Percentiles rank a stretch among this genome's conserved stretches.
Conservation (phyloP, 2,113 vertebrate species). For the Rhadina sibilatrix region DNA sequence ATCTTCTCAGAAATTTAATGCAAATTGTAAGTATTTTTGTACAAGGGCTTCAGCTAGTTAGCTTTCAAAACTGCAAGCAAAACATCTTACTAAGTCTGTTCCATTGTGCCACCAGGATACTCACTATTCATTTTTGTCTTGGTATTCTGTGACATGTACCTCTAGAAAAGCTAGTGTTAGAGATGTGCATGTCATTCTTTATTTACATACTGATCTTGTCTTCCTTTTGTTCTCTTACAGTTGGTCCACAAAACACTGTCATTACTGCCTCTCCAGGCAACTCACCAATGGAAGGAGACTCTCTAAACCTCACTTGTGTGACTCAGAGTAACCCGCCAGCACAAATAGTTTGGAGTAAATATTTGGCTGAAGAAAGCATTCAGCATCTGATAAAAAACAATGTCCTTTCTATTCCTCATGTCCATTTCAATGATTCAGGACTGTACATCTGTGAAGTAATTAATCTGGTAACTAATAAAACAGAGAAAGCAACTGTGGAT, state of each 20-base stretch:
- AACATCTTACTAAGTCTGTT: not conserved
- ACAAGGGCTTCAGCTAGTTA: not conserved
- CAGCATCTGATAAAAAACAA: not conserved
- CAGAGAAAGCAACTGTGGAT: not conserved
- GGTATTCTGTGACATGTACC: not conserved
- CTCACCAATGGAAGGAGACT: not conserved
- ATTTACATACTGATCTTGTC: not conserved
- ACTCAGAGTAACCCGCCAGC: slow-evolving; percentile 55
- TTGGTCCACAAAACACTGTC: slow-evolving; percentile 47
- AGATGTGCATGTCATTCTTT: not conserved
- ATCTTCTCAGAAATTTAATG: slow-evolving; percentile 42
- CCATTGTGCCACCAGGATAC: not conserved
- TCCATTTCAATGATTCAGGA: slow-evolving; percentile 43
- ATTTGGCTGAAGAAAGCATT: not conserved
- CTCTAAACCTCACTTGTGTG: slow-evolving; percentile 44
- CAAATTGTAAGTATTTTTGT: slow-evolving; percentile 66
- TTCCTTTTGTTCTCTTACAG: slow-evolving; percentile 32
- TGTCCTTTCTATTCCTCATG: slow-evolving; percentile 3
- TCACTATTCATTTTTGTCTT: not conserved
- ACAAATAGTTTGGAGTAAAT: slow-evolving; percentile 48
- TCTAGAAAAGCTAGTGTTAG: not conserved
- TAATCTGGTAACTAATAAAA: slow-evolving; percentile 46
- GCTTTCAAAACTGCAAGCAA: not conserved
- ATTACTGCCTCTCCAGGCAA: slow-evolving; percentile 14
- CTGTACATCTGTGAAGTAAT: slow-evolving; percentile 59